A percentile compares a stretch with the other conserved stretches of the same genome.
phyloP scores from a whole-genome alignment of 1,140 invertebrate species.

The Ptiloglossa arizonensis region DNA sequence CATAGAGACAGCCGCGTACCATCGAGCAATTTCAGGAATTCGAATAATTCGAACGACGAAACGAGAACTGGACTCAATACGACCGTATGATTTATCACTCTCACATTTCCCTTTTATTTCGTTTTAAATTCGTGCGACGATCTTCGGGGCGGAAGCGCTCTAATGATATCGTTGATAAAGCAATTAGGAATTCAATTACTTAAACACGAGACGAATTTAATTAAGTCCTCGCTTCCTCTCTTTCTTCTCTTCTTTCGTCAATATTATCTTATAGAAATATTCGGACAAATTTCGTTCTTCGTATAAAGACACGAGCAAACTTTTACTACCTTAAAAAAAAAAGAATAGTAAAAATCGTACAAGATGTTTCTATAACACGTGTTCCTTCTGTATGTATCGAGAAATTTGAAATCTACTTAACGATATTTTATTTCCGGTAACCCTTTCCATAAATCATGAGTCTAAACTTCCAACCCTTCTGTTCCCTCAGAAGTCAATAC shows the following conservation, averaged over 20 bases:
- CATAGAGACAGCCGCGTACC: neutral
- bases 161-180: neutral
- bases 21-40: constrained; percentile 19
- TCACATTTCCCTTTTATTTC: constrained; percentile 3
- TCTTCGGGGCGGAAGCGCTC: neutral
- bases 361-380: too few relatives aligned
- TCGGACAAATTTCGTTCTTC: too few relatives aligned
- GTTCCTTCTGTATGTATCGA: too few relatives aligned
- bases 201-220: neutral
- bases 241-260: too few relatives aligned
- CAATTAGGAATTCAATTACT: constrained; percentile 8
- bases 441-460: too few relatives aligned
- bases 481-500: neutral
- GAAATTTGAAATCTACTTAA: neutral
- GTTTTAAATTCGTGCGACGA: constrained; percentile 2
- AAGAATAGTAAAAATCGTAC: too few relatives aligned
- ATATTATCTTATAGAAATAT: too few relatives aligned
- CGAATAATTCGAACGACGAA: constrained; percentile 22
- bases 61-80: neutral
- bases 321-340: too few relatives aligned
- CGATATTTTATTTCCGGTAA: neutral
- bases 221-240: neutral
- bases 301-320: too few relatives aligned
- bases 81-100: neutral
- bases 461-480: too few relatives aligned